Conservation (phyloP, 2,113 vertebrate genomes). For the Sula dactylatra region DNA sequence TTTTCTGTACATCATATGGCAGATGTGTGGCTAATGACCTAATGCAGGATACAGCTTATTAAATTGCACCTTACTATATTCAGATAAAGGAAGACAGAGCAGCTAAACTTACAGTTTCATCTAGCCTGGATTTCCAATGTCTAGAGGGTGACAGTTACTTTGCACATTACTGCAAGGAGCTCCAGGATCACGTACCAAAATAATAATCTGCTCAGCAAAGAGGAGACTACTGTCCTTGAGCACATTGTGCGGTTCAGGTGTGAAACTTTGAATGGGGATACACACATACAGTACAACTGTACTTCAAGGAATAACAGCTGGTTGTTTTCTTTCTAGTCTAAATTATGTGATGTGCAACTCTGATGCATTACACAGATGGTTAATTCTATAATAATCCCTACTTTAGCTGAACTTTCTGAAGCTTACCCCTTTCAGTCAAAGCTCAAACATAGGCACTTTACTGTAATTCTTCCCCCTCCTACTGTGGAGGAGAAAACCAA, state of each 20-base stretch:
- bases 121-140: background rate
- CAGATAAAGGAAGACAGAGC: background rate
- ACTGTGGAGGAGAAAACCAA: background rate
- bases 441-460: background rate
- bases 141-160: background rate
- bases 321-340: background rate
- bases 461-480: background rate
- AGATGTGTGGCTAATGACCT: background rate
- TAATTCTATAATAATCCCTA: background rate
- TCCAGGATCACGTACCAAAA: background rate
- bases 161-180: background rate
- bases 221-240: background rate
- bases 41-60: background rate
- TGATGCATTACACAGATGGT: background rate
- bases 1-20: background rate
- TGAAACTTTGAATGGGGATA: background rate
- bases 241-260: background rate
- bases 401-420: background rate
- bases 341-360: background rate
- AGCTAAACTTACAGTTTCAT: background rate
- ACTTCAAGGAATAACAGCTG: background rate
- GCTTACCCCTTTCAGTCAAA: background rate
- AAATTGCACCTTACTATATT: background rate
- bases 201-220: background rate
- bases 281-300: background rate